Conservation (phyloP, 1,140 invertebrate species). For the Listronotus oregonensis region DNA sequence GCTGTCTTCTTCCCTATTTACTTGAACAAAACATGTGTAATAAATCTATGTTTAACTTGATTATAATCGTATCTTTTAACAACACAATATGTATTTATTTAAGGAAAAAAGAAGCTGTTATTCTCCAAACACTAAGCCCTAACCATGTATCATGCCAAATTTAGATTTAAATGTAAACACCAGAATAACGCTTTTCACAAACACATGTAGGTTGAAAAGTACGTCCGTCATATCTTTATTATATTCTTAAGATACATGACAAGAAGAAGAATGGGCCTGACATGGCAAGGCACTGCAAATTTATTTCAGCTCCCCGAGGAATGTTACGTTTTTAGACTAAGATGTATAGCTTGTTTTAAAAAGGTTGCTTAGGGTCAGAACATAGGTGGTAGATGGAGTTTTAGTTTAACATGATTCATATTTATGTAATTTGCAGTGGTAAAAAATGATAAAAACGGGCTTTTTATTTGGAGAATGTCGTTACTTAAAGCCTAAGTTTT, state of each 20-base stretch:
- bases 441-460: no score
- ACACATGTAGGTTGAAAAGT: conserved; percentile 29
- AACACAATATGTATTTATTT: no score
- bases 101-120: no score
- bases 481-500: no score
- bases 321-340: conserved; percentile 25
- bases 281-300: conserved; percentile 31
- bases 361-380: conserved; percentile 5
- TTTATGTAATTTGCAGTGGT: no score
- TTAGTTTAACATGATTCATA: no score
- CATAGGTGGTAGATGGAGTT: conserved; percentile 7
- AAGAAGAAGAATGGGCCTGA: conserved; percentile 35
- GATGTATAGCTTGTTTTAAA: conserved; percentile 24
- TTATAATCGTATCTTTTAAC: no score
- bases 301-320: conserved; percentile 25
- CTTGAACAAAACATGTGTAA: no score
- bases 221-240: conserved; percentile 35
- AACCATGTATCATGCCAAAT: conserved; percentile 5
- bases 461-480: no score
- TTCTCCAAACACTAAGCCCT: background rate
- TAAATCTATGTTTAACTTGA: no score
- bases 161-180: conserved; percentile 24
- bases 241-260: conserved; percentile 32
- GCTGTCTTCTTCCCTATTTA: no score
- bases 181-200: conserved; percentile 15